Evolutionary conservation across 2,113 vertebrate genomes (phyloP), one percentile per base, ranked within the genome.

Genomic region (Panthera tigris): DNA sequence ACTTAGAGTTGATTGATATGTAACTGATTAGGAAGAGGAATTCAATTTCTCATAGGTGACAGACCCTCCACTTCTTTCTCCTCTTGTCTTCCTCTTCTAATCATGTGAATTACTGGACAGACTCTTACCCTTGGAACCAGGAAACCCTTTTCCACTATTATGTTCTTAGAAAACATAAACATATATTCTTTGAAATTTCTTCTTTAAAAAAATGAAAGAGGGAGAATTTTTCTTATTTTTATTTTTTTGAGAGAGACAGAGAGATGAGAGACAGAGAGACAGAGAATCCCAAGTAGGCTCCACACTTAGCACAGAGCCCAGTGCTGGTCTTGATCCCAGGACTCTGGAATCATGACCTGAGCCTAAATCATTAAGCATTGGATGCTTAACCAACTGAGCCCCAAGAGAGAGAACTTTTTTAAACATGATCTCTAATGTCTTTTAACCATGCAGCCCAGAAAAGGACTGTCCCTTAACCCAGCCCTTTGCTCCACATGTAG

Each of bases 41-140:
- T 86, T 96, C 21, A 45, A 25, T 85, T 91, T 96, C 15, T 91
- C 85, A 89, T 50, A 91, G 3, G 33, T 91, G 84, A 93, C 61
- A 65, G 18, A 50, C 29, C 33, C 25, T 89, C 23, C 0, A 55
- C 45, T 88, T 90, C 25, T 55, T 78, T 73, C 74, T 85, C 4
- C 33, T 94, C 18, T 57, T n/a, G 25, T 39, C 2, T 36, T 91
- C 31, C 52, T 94, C 31, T 91, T 36, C 33, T 63, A 89, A 90
- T 27, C 41, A 31, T 39, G 10, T 74, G 65, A 91, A 29, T 68
- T 88, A 52, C 31, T 45, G n/a, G n/a, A 76, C 29, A 36, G 39
- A 57, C 29, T 41, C 4, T 55, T 94, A 27, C 1, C 9, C 21
- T 36, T 71, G 13, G n/a, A 81, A 94, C 79, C 50, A 61, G 23